Base-by-base conservation (phyloP, 2,113 vertebrate genomes). In the Ictalurus punctatus region DNA sequence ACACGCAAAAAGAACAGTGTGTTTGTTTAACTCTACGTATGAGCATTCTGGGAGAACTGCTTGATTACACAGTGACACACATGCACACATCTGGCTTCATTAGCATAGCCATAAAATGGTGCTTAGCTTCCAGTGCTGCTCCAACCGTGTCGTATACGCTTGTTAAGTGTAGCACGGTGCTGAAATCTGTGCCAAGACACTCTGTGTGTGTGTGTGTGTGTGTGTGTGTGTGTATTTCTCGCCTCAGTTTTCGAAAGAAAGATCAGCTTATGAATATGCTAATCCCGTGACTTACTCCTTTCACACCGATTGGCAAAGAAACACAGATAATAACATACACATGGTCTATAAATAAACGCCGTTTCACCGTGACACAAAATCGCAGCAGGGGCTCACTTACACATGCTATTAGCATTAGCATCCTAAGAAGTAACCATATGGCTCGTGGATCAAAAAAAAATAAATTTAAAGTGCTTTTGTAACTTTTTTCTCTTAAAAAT, bases 351-450 rank as follows among this genome's bases (percentile, higher is more conserved):
- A 80, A 80, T 56, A 80, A n/a, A 30, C 27, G 2, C 0, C 16
- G 6, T 61, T 83, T 58, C 85, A 89, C 56, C 59, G 40, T 17
- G 81, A 89, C 82, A 63, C 81, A 90, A 90, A 90, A 48, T 86
- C 89, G 34, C 91, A 87, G 86, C 84, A 2, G 87, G 61, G 83
- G 63, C 83, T 89, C 87, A 90, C 88, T 91, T 91, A 90, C 90
- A 92, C 88, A 83, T 83, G 65, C 21, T 65, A 48, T 84, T 90
- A 85, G 71, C 90, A 74, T 44, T 91, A 91, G 54, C 84, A 81
- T 86, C 63, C 37, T 14, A 21, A 27, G 10, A 40, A 65, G 34
- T 48, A 14, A 44, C 85, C n/a, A 85, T 52, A 40, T 40, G 76
- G 40, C 30, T 37, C 44, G n/a, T 52, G 12, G 23, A 79, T 52